Evolutionary conservation across 35 echinoderm and acorn worm genomes (phyloP).

Genomic region (Apostichopus parvimensis): DNA sequence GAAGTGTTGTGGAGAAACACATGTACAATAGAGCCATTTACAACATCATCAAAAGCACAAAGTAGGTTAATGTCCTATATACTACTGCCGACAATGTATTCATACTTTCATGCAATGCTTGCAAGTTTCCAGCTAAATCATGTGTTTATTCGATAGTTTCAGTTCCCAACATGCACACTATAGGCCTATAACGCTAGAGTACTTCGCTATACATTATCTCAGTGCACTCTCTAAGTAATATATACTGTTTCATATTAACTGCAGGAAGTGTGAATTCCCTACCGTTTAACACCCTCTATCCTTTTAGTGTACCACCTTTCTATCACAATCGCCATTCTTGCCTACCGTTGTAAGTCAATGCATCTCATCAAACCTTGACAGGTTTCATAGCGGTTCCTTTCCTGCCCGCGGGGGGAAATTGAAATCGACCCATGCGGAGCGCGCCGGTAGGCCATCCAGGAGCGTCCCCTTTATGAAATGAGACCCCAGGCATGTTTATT

Average conservation of each 20-base stretch:
- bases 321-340: not conserved
- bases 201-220: too few relatives aligned
- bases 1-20: too few relatives aligned
- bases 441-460: constrained; percentile 53
- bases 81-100: too few relatives aligned
- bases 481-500: constrained; percentile 51
- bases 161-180: too few relatives aligned
- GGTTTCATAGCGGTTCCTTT: constrained; percentile 34
- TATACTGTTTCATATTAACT: constrained; percentile 37
- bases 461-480: constrained; percentile 52
- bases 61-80: too few relatives aligned
- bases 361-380: constrained; percentile 27
- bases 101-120: too few relatives aligned
- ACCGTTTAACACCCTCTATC: constrained; percentile 24
- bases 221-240: constrained; percentile 5
- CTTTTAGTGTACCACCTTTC: constrained; percentile 25
- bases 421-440: constrained; percentile 57
- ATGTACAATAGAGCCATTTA: too few relatives aligned
- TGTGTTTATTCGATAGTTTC: too few relatives aligned
- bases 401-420: constrained; percentile 46
- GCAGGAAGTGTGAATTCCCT: constrained; percentile 48
- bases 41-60: too few relatives aligned
- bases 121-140: too few relatives aligned
- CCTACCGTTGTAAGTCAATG: constrained; percentile 39
- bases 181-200: too few relatives aligned